phyloP scores from a whole-genome alignment of 2,113 vertebrate species.

The Trematocara nigrifrons region DNA sequence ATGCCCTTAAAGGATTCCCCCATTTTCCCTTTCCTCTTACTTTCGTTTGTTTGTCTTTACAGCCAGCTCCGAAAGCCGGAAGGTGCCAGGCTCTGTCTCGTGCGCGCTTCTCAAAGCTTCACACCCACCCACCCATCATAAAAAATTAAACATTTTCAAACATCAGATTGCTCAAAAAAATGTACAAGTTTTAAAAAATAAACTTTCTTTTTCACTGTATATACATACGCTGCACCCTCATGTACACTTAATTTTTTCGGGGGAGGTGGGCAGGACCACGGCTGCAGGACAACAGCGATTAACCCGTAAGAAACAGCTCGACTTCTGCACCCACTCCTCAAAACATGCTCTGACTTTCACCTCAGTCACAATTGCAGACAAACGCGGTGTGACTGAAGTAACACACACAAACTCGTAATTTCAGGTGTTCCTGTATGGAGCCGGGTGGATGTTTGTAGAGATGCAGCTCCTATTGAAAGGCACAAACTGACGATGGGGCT shows the following conservation, averaged over 20 bases:
- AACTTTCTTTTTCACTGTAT: constrained; percentile 47
- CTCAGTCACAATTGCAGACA: neutral
- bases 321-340: neutral
- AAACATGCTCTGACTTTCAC: neutral
- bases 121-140: neutral
- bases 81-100: neutral
- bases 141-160: constrained; percentile 34
- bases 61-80: constrained; percentile 18
- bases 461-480: neutral
- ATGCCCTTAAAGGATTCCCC: constrained; percentile 81
- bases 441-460: neutral
- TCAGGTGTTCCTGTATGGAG: neutral
- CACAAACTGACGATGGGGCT: neutral
- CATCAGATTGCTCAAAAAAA: constrained; percentile 48
- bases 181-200: constrained; percentile 64
- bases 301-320: neutral
- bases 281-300: neutral
- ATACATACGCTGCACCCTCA: constrained; percentile 47
- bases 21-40: neutral
- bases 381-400: neutral
- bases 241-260: neutral
- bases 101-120: neutral
- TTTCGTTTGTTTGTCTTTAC: neutral
- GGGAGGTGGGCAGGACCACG: neutral
- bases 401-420: neutral